Evolutionary conservation across 2,797 vertebrate species (phyloP), one percentile per base, ranked within the genome.

Genomic region (Chloroceryle inda): DNA sequence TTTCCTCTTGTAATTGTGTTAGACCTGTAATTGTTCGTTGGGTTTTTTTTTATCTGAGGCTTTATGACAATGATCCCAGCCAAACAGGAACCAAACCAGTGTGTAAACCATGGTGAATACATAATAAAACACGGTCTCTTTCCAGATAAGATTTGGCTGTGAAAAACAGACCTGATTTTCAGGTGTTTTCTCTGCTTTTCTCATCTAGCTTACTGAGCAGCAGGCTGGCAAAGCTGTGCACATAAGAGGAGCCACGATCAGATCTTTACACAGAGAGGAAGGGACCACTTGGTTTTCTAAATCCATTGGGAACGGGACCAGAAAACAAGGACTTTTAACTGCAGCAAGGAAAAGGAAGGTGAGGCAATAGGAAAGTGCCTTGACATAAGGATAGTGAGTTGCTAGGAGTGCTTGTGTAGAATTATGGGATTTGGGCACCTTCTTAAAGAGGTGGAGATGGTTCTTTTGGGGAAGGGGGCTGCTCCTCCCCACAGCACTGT

Each of bases 51-150:
- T 64, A 45, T 77, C 75, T 88, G 68, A 91, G 68, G 21, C 26
- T 94, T 95, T 88, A 78, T 91, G 83, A 92, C 79, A 62, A 40
- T 5, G 37, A 78, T 86, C 92, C n/a, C 53, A 62, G 93, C 82
- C 94, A 94, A 92, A 75, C 61, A 88, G 85, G 89, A 95, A 95
- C 42, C 44, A 45, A 71, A 78, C 14, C 53, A 42, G 35, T 17
- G 24, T 64, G 58, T 59, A 64, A 80, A 84, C 56, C 38, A 21
- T 2, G 1, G 73, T 47, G 76, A 84, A 27, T 29, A 23, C 62
- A 27, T 66, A 40, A 90, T 63, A 56, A 94, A 92, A 44, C 27
- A 29, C 18, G 42, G 4, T n/a, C 42, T 45, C 37, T 69, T 96
- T 73, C 50, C 71, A 75, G 42, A 21, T 6, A 14, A 2, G 22